Evolutionary conservation across 2,888 invertebrate genomes (phyloP).

Genomic region (Conchocele bisecta): DNA sequence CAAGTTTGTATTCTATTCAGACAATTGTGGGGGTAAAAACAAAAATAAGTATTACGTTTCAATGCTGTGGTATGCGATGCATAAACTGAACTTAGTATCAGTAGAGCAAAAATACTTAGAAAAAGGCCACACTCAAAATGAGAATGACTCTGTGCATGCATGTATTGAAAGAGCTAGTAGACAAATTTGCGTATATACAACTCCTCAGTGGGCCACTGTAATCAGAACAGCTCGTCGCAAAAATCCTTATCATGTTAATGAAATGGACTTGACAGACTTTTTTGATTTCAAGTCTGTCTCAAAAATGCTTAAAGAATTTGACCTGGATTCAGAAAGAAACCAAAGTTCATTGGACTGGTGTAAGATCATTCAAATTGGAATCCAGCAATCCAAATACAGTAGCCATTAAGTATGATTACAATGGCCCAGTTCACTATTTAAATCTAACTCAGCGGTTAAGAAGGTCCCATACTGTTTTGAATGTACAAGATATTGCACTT

Average conservation of each 20-base stretch:
- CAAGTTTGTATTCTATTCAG: constrained; percentile 30
- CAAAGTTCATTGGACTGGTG: constrained; percentile 6
- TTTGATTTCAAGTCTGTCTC: constrained; percentile 31
- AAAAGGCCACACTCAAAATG: no score
- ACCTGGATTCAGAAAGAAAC: constrained; percentile 12
- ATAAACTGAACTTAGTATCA: constrained; percentile 15
- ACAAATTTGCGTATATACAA: constrained; percentile 18
- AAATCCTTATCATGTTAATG: constrained; percentile 27
- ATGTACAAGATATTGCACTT: constrained; percentile 15
- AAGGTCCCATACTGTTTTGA: background rate
- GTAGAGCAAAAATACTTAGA: no score
- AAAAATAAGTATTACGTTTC: constrained; percentile 30
- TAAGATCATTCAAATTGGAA: constrained; percentile 15
- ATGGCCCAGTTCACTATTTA: constrained; percentile 10
- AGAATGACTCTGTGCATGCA: constrained; percentile 38
- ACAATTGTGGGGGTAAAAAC: constrained; percentile 20
- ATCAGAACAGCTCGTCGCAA: constrained; percentile 20
- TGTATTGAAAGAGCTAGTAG: constrained; percentile 25
- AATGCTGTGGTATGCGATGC: constrained; percentile 36
- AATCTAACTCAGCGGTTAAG: constrained; percentile 9
- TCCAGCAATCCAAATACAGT: constrained; percentile 10
- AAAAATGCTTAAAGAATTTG: constrained; percentile 19
- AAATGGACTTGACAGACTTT: constrained; percentile 28
- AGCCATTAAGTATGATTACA: constrained; percentile 10
- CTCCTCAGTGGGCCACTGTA: constrained; percentile 33